Percentiles rank a stretch among this genome's conserved stretches.
Conservation (phyloP, 1,140 invertebrate genomes). For the Drosophila littoralis region DNA sequence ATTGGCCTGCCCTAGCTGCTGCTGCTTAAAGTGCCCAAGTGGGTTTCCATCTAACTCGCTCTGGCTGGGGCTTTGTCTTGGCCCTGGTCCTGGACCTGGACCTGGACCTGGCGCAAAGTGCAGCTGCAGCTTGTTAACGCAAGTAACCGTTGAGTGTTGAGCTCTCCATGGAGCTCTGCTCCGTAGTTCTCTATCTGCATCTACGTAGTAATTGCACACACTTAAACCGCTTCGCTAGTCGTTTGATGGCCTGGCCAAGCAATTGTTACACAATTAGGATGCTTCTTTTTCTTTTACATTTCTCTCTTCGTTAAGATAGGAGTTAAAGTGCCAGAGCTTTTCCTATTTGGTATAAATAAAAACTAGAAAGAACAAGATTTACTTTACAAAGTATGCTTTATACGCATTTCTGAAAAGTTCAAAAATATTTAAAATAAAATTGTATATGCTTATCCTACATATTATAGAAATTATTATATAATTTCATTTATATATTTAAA, state of each 20-base stretch:
- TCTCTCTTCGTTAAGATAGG: background rate
- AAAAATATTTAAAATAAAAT: too few species aligned
- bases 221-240: constrained; percentile 74
- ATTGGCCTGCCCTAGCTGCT: constrained; percentile 27
- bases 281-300: constrained; percentile 25
- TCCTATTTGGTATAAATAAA: constrained; percentile 12
- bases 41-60: constrained; percentile 19
- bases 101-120: constrained; percentile 4
- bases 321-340: constrained; percentile 18
- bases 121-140: constrained; percentile 38
- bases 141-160: constrained; percentile 34
- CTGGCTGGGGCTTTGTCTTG: constrained; percentile 22
- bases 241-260: constrained; percentile 60
- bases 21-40: constrained; percentile 31
- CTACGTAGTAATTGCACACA: constrained; percentile 74
- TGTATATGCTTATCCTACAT: too few species aligned
- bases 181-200: constrained; percentile 57
- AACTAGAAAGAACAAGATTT: constrained; percentile 3
- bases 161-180: constrained; percentile 6
- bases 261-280: constrained; percentile 78
- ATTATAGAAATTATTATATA: too few species aligned
- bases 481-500: too few species aligned
- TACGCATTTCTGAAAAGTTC: too few species aligned
- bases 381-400: background rate
- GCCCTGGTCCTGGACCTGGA: background rate